phyloP scores from a whole-genome alignment of 1,140 invertebrate genomes.

The Oncopodura yosiiana region DNA sequence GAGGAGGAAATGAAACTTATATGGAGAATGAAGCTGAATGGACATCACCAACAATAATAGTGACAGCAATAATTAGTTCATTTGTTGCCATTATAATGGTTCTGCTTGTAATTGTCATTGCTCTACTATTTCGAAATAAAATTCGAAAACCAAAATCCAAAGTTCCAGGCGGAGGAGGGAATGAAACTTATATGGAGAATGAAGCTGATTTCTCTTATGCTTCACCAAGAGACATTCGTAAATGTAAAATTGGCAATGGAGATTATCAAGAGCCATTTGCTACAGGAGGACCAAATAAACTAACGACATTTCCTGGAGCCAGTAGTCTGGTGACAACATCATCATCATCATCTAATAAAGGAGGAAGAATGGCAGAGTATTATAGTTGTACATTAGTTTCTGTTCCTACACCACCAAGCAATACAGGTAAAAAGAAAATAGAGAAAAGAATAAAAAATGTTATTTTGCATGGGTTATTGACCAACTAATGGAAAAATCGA shows the following conservation, averaged over 20 bases:
- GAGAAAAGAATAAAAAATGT: too few species aligned
- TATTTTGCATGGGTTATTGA: too few species aligned
- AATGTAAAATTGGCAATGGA: constrained; percentile 32
- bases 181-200: constrained; percentile 27
- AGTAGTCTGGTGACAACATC: constrained; percentile 6
- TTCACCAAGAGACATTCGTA: constrained; percentile 28
- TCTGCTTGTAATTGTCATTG: constrained; percentile 29
- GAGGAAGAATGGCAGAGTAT: constrained; percentile 33
- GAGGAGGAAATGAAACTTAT: background rate
- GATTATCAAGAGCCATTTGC: constrained; percentile 34
- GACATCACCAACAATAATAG: constrained; percentile 29
- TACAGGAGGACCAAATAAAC: constrained; percentile 6
- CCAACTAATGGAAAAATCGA: too few species aligned
- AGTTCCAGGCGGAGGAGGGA: constrained; percentile 20
- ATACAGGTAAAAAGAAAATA: constrained; percentile 22
- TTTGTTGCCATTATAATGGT: constrained; percentile 34
- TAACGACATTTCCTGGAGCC: constrained; percentile 24
- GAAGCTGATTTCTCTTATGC: constrained; percentile 31
- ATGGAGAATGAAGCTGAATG: constrained; percentile 14
- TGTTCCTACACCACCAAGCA: constrained; percentile 15
- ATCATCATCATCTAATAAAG: constrained; percentile 3
- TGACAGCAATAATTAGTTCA: constrained; percentile 33
- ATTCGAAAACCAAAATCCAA: constrained; percentile 6
- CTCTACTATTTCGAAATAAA: constrained; percentile 29
- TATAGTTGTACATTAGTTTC: constrained; percentile 34